Evolutionary conservation across 2,113 vertebrate species (phyloP).

Genomic region (Tretioscincus oriximinensis): DNA sequence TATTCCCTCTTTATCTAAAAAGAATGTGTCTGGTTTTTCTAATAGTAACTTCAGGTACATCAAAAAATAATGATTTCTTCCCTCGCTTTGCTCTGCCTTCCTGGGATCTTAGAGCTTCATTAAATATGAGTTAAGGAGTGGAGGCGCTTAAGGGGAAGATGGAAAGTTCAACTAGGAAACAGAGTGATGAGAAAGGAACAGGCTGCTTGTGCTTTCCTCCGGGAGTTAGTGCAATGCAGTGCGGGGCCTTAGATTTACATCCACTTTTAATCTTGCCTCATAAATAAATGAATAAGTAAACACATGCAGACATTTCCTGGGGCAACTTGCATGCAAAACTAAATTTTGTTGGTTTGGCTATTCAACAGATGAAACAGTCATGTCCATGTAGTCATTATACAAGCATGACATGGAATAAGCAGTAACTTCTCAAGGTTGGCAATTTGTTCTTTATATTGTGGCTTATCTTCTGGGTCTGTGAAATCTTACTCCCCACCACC

Average conservation of each 20-base stretch:
- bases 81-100: neutral
- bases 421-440: neutral
- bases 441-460: neutral
- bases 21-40: neutral
- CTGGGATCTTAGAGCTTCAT: neutral
- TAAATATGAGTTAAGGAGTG: neutral
- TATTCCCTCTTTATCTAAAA: neutral
- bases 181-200: conserved; percentile 7
- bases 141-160: neutral
- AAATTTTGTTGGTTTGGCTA: conserved; percentile 7
- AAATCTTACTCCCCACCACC: neutral
- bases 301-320: conserved; percentile 31
- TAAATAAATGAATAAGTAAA: conserved; percentile 32
- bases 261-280: conserved; percentile 19
- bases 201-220: neutral
- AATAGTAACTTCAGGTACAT: neutral
- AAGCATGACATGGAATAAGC: conserved; percentile 7
- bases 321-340: conserved; percentile 40
- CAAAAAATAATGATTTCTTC: neutral
- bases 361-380: neutral
- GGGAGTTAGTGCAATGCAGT: neutral
- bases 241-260: conserved; percentile 4
- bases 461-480: neutral
- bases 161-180: neutral
- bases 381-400: conserved; percentile 7